Base-by-base conservation (phyloP, 2,797 vertebrate genomes). In the Tragelaphus eurycerus region DNA sequence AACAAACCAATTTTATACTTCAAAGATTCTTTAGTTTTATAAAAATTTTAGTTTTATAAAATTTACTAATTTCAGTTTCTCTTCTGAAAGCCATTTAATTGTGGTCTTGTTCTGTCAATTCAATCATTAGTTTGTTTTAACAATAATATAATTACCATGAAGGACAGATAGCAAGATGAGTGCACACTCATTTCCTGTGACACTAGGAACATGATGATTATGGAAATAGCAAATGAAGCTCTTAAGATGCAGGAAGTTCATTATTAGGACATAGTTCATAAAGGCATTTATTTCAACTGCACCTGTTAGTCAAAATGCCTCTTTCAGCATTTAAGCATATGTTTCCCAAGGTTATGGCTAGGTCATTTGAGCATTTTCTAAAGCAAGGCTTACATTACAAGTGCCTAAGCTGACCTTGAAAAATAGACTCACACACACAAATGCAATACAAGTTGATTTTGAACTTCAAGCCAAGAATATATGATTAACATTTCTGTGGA, bases 1-100 rank as follows among this genome's bases (percentile, higher is more conserved):
- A 95, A 95, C 83, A 96, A 96, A 86, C 10, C 52, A 54, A 48
- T 93, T 96, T 97, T 92, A 96, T 95, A 76, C 34, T 48, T 93
- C 27, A 78, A 81, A 76, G 46, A 59, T 25, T 86, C 81, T 86
- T 94, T 78, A 82, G 43, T 93, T 81, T 96, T 86, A 67, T 78
- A 90, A 93, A 95, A 93, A 43, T 81, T 86, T 94, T 78, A 82
- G 43, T 93, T 81, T 96, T 86, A 67, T 78, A 90, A 93, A 95
- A 93, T 76, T 93, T 48, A 85, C 46, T 59, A 86, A 83, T 93
- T 96, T 95, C 78, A 64, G 50, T 87, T 97, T 54, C 50, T 43
- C 87, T 27, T 88, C 13, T 92, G 62, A 60, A 96, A 96, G 48
- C 8, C 15, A 76, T 46, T 92, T 87, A 85, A 59, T 79, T 93